Evolutionary conservation across 2,888 invertebrate genomes (phyloP).

Genomic region (Thumatha senex): DNA sequence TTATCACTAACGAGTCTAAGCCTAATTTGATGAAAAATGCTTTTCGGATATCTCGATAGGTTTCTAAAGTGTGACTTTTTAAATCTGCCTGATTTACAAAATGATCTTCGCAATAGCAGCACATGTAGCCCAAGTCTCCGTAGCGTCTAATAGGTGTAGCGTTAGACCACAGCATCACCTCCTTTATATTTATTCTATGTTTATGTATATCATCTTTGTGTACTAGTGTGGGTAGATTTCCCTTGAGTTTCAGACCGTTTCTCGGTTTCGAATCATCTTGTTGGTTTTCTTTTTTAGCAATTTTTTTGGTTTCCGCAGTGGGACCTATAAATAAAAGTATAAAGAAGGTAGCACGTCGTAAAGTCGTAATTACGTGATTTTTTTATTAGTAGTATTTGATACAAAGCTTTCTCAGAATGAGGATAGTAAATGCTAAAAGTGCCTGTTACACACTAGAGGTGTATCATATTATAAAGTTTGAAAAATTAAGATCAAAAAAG

Average conservation of each 20-base stretch:
- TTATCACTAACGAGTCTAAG: constrained; percentile 38
- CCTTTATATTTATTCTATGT: constrained; percentile 2
- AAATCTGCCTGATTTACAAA: constrained; percentile 7
- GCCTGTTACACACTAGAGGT: too few relatives aligned
- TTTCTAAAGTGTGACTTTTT: constrained; percentile 35
- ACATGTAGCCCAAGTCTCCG: constrained; percentile 28
- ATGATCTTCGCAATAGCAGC: constrained; percentile 9
- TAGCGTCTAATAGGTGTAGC: constrained; percentile 18
- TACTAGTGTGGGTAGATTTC: not conserved
- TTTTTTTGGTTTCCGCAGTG: not conserved
- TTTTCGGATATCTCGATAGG: constrained; percentile 33
- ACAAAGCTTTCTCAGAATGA: too few relatives aligned
- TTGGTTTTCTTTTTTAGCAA: not conserved
- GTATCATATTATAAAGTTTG: too few relatives aligned
- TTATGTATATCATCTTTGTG: constrained; percentile 2
- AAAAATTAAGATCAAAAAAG: too few relatives aligned
- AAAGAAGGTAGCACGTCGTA: too few relatives aligned
- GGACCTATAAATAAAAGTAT: too few relatives aligned
- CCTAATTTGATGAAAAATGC: constrained; percentile 43
- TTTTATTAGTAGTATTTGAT: too few relatives aligned
- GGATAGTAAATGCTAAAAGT: too few relatives aligned
- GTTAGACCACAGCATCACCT: constrained; percentile 12
- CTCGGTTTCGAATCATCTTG: not conserved
- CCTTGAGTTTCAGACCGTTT: not conserved
- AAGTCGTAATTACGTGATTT: too few relatives aligned